phyloP scores from a whole-genome alignment of 2,888 invertebrate species.

The Uropetala carovei region DNA sequence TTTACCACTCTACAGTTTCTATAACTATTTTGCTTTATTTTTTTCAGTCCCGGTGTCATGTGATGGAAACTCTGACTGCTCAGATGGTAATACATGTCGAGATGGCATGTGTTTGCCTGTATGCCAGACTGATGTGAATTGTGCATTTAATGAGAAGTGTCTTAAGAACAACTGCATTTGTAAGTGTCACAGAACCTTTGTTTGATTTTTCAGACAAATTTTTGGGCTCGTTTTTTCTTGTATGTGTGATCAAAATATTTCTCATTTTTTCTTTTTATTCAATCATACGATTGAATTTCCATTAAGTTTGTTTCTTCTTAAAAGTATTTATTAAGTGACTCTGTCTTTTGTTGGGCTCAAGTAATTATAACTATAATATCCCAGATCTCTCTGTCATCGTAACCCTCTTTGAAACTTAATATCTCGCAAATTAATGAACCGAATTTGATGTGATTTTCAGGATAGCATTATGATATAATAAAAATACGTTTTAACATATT shows the following conservation, averaged over 20 bases:
- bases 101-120: slow-evolving; percentile 89
- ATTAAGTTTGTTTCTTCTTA: too few species aligned
- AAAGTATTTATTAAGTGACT: too few species aligned
- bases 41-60: slow-evolving; percentile 87
- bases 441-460: too few species aligned
- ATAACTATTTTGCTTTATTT: background rate
- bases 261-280: slow-evolving; percentile 54
- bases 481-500: too few species aligned
- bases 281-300: slow-evolving; percentile 15
- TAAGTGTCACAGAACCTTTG: slow-evolving; percentile 76
- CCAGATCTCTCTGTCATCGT: too few species aligned
- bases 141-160: slow-evolving; percentile 94
- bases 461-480: too few species aligned
- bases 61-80: slow-evolving; percentile 83
- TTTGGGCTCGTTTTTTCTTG: slow-evolving; percentile 38
- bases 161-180: slow-evolving; percentile 87
- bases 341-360: too few species aligned
- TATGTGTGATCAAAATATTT: slow-evolving; percentile 50
- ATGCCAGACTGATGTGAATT: slow-evolving; percentile 87
- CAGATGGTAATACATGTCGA: slow-evolving; percentile 84
- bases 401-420: too few species aligned
- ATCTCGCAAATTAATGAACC: too few species aligned
- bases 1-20: too few species aligned
- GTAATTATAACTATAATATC: too few species aligned
- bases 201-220: background rate